These are phyloP conservation scores for Anas platyrhynchos DNA, from an alignment of 2,113 vertebrate genomes.

Conservation along the genomic window DNA sequence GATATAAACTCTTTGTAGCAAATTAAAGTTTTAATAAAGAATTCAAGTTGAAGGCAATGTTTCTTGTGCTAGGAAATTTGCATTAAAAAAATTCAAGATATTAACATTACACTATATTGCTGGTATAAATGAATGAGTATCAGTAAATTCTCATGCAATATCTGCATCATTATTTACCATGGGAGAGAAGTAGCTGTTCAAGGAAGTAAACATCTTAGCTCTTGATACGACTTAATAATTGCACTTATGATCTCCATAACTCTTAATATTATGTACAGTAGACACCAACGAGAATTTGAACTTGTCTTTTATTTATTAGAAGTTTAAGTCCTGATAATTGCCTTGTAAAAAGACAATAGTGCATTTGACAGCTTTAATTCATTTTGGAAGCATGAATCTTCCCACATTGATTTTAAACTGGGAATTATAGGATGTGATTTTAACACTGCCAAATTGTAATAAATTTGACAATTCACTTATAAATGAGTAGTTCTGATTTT, in stretches of 20 bases:
- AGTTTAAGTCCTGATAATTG: constrained; percentile 5
- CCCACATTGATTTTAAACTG: not conserved
- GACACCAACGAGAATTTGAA: not conserved
- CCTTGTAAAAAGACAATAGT: not conserved
- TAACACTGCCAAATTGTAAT: not conserved
- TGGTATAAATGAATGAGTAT: not conserved
- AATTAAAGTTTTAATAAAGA: not conserved
- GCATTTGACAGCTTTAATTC: constrained; percentile 19
- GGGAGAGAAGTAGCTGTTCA: not conserved
- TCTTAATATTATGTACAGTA: not conserved
- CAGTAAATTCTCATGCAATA: not conserved
- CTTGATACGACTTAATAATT: not conserved
- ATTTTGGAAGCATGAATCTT: not conserved
- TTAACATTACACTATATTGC: not conserved
- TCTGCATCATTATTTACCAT: not conserved
- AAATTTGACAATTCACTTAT: not conserved
- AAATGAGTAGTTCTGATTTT: not conserved
- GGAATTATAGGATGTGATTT: not conserved
- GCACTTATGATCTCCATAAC: not conserved
- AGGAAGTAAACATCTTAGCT: not conserved
- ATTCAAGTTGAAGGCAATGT: not conserved
- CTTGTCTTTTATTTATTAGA: not conserved
- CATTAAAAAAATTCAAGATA: not conserved
- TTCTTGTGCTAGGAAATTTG: not conserved
- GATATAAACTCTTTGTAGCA: not conserved